Base-by-base conservation (phyloP, 2,888 invertebrate genomes). In the Stenolophus ochropezus region DNA sequence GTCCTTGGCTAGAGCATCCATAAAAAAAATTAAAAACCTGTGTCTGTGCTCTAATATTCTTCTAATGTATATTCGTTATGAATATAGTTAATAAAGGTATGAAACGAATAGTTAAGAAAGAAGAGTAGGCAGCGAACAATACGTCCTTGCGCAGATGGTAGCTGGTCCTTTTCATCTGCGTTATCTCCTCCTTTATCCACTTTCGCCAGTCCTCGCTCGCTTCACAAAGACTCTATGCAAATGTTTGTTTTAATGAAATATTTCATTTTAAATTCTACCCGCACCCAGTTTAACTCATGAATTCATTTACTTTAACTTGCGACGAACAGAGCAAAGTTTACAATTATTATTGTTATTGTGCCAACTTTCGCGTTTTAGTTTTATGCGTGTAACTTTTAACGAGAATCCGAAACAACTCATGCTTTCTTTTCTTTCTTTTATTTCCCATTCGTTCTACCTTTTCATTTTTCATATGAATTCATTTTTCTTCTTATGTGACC, bases 221-320 rank as follows among this genome's bases (percentile, higher is more conserved):
- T 76, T 76, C 42, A 77, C 77, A 77, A 61, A 53, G 80, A 58
- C 73, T 80, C 73, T 80, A 80, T 80, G 80, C 58, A 71, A 80
- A 80, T 80, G 73, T 80, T 80, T 80, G 80, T 80, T 80, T 80
- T 80, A 80, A 80, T 80, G 80, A 80, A 80, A 80, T 80, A 80
- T 80, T 80, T 80, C 80, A 80, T 80, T 80, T 80, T 58, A 73
- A 80, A 80, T 80, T 80, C 80, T 80, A 21, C 73, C 73, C 73
- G 73, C 73, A 27, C 42, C 73, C 73, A 73, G 58, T 73, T 73
- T 80, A 80, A 80, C 80, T 80, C 80, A 73, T 80, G 80, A 80
- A 80, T 80, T 80, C 80, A 80, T 80, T 80, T 80, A 80, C 53
- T 73, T 56, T 75, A 75, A 73, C 21, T 73, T 73, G 73, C 18